Evolutionary conservation across 2,797 vertebrate species (phyloP).

Genomic region (Chloroceryle inda): DNA sequence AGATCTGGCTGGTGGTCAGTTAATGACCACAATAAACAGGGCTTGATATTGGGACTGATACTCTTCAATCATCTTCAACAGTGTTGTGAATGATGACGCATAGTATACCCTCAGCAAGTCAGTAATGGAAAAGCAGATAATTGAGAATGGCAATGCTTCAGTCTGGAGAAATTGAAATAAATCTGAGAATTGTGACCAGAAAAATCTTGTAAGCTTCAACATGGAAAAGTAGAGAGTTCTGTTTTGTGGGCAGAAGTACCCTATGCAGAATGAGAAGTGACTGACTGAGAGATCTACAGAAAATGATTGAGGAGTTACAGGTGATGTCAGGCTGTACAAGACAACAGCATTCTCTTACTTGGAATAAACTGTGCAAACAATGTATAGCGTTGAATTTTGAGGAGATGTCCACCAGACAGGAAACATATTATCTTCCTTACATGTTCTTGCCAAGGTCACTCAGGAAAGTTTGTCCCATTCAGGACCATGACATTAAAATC

Average conservation of each 20-base stretch:
- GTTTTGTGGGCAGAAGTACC: neutral
- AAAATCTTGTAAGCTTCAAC: neutral
- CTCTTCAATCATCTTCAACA: neutral
- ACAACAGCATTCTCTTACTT: fast-evolving
- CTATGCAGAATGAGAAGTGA: neutral
- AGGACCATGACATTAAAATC: neutral
- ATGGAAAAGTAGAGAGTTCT: neutral
- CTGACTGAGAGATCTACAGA: neutral
- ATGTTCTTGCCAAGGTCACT: neutral
- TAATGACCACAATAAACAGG: neutral
- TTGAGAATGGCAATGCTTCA: neutral
- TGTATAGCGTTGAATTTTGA: neutral
- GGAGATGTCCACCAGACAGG: neutral
- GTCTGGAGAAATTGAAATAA: neutral
- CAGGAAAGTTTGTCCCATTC: neutral
- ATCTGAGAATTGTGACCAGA: neutral
- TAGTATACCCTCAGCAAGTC: neutral
- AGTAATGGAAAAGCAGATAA: neutral
- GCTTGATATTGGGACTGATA: neutral
- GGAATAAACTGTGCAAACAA: neutral
- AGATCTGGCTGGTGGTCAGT: neutral
- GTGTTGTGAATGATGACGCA: neutral
- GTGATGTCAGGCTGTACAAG: neutral
- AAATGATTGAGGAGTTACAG: neutral
- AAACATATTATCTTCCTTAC: neutral